Conservation (phyloP, 2,797 vertebrate genomes). For the Siniperca undulata region DNA sequence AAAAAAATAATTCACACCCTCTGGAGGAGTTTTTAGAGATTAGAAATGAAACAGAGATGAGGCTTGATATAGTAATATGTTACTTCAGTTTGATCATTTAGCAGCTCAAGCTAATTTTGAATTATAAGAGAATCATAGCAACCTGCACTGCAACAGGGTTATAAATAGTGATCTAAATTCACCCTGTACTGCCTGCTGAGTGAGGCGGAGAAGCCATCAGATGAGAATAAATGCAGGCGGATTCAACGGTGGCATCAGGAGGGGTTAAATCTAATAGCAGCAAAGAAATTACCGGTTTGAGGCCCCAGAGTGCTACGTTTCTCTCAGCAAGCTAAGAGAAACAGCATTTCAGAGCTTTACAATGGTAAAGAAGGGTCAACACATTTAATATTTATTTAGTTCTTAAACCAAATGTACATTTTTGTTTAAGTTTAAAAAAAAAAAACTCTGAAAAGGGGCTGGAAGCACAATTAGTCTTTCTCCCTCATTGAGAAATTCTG, state of each 20-base stretch:
- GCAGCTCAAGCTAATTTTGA: constrained; percentile 34
- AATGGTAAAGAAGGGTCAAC: not conserved
- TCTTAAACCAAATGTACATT: no score
- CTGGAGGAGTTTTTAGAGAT: not conserved
- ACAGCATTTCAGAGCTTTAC: not conserved
- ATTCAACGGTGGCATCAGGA: constrained; percentile 40
- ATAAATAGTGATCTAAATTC: constrained; percentile 72
- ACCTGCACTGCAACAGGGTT: constrained; percentile 70
- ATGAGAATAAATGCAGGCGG: constrained; percentile 49
- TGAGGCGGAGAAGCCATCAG: constrained; percentile 58
- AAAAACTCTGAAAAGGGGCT: no score
- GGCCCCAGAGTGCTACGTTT: constrained; percentile 11
- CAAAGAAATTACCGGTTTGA: constrained; percentile 46
- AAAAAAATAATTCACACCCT: not conserved
- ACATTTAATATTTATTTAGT: no score
- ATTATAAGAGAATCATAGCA: constrained; percentile 43
- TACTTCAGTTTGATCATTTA: not conserved
- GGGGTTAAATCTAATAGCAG: constrained; percentile 63
- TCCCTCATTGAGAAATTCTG: no score
- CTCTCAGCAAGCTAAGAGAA: not conserved
- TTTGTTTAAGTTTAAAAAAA: no score
- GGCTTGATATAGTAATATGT: not conserved
- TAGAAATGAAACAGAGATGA: not conserved
- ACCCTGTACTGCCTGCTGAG: constrained; percentile 40
- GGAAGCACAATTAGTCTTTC: no score